Evolutionary conservation across 2,797 vertebrate genomes (phyloP).

Genomic region (Acipenser oxyrinchus): DNA sequence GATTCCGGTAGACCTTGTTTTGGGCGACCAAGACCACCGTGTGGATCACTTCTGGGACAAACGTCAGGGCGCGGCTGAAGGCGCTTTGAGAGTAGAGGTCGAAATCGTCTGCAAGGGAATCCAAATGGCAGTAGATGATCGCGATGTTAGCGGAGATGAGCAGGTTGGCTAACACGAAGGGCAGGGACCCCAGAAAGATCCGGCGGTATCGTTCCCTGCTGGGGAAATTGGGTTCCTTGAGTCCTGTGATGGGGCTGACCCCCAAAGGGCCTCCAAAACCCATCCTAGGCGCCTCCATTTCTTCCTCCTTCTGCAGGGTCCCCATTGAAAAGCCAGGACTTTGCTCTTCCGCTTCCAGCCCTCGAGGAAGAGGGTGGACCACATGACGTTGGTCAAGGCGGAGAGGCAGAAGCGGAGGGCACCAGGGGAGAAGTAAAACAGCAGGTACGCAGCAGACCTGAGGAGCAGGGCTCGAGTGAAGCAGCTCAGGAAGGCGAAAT

Average conservation of each 20-base stretch:
- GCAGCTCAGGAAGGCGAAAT: slow-evolving; percentile 19
- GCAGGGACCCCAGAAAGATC: not conserved
- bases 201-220: not conserved
- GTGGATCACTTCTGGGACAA: not conserved
- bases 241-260: not conserved
- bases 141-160: not conserved
- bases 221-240: not conserved
- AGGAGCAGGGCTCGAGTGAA: slow-evolving; percentile 15
- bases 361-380: slow-evolving; percentile 9
- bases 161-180: not conserved
- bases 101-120: not conserved
- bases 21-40: not conserved
- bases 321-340: slow-evolving; percentile 10
- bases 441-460: slow-evolving; percentile 4
- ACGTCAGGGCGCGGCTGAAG: not conserved
- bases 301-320: not conserved
- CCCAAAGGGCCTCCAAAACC: not conserved
- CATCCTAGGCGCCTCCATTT: not conserved
- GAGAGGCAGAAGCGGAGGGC: not conserved
- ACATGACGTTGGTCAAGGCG: slow-evolving; percentile 5
- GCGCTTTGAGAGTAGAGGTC: not conserved
- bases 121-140: not conserved
- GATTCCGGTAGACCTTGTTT: slow-evolving; percentile 2
- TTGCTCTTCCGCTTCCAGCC: slow-evolving; percentile 18
- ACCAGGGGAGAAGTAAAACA: slow-evolving; percentile 2